Evolutionary conservation across 2,888 invertebrate genomes (phyloP).

Genomic region (Calephelis perditalis): DNA sequence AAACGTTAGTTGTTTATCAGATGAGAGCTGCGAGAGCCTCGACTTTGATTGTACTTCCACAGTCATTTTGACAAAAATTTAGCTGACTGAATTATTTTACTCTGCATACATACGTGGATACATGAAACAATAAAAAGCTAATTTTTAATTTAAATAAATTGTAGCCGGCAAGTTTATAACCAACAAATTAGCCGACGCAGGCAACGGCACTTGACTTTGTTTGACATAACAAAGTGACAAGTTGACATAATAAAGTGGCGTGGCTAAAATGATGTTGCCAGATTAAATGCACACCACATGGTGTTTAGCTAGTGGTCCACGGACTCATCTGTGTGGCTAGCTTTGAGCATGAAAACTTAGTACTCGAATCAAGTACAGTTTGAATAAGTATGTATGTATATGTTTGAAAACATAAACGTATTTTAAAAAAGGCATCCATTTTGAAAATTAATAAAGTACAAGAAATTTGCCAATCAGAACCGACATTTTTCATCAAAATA

Average conservation of each 20-base stretch:
- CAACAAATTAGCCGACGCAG: conserved; percentile 37
- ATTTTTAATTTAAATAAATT: conserved; percentile 33
- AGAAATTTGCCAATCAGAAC: no score
- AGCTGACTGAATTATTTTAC: conserved; percentile 20
- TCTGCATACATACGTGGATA: conserved; percentile 34
- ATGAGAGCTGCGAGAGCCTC: conserved; percentile 60
- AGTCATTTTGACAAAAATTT: conserved; percentile 48
- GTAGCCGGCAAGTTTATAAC: conserved; percentile 59
- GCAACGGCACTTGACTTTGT: conserved; percentile 24
- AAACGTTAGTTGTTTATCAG: conserved; percentile 74
- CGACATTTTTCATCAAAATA: no score
- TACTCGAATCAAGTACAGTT: no score
- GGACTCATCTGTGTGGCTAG: no score
- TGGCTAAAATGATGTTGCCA: conserved; percentile 42
- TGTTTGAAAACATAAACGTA: no score
- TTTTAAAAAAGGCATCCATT: no score
- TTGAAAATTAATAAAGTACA: no score
- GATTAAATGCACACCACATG: not conserved
- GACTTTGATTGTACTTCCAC: conserved; percentile 55
- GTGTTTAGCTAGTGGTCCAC: no score
- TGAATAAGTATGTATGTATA: no score
- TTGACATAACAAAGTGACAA: conserved; percentile 34
- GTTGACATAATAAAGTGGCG: conserved; percentile 57
- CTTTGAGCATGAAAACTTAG: no score
- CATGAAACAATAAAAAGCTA: conserved; percentile 26